A percentile compares a stretch with the other conserved stretches of the same genome.
phyloP scores from a whole-genome alignment of 2,888 invertebrate genomes.

The Eristalis intricaria region DNA sequence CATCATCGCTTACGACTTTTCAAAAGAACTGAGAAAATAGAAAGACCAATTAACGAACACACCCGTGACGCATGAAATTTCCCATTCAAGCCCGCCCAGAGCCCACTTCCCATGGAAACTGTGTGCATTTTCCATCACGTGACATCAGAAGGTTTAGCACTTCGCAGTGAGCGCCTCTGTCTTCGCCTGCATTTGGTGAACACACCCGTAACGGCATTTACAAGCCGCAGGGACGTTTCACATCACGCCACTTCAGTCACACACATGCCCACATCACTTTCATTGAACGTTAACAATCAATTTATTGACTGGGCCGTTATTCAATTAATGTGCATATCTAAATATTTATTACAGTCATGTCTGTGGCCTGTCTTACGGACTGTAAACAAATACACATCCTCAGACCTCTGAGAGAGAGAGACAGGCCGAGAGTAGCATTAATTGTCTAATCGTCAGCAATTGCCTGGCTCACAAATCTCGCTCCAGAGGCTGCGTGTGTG shows the following conservation, averaged over 20 bases:
- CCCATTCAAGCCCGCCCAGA: too few species aligned
- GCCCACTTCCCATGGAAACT: too few species aligned
- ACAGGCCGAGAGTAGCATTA: constrained; percentile 19
- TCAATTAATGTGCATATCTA: constrained; percentile 62
- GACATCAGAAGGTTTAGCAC: neutral
- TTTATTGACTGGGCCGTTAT: constrained; percentile 33
- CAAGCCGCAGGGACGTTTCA: neutral
- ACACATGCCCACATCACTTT: neutral
- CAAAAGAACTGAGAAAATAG: too few species aligned
- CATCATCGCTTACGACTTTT: too few species aligned
- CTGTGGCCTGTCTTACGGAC: neutral
- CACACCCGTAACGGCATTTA: neutral
- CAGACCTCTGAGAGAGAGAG: neutral
- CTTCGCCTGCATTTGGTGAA: neutral
- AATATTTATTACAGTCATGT: constrained; percentile 59
- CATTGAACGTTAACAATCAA: neutral
- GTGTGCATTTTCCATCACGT: neutral
- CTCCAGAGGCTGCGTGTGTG: neutral
- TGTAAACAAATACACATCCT: constrained; percentile 16
- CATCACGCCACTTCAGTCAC: neutral
- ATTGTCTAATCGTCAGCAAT: constrained; percentile 68
- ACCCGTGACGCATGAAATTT: too few species aligned
- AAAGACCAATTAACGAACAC: too few species aligned
- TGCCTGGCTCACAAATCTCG: constrained; percentile 25
- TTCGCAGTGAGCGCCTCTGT: neutral